Evolutionary conservation across 2,888 invertebrate genomes (phyloP).

Genomic region (Leptarthrus brevirostris): DNA sequence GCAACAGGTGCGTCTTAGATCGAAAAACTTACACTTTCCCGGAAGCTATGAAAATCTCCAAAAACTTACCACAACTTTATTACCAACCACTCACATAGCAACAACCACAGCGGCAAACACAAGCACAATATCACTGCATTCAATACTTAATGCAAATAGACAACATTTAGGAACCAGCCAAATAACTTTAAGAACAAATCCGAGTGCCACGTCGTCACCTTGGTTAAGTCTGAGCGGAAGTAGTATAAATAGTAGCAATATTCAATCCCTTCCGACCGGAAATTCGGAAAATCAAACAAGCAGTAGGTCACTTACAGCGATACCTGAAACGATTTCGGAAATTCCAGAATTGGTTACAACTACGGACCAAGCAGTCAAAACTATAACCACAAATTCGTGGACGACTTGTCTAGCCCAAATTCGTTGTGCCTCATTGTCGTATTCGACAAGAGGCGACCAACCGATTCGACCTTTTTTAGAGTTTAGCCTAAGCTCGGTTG

Average conservation of each 20-base stretch:
- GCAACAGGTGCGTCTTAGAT: conserved; percentile 71
- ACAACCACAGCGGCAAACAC: conserved; percentile 53
- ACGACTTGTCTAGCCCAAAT: conserved; percentile 21
- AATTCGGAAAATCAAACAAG: conserved; percentile 53
- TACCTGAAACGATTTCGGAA: conserved; percentile 62
- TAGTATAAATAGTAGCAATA: conserved; percentile 57
- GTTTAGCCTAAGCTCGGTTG: conserved; percentile 66
- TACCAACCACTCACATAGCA: conserved; percentile 58
- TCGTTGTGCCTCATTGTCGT: not conserved
- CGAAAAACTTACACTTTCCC: conserved; percentile 66
- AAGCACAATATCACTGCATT: conserved; percentile 53
- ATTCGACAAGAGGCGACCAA: not conserved
- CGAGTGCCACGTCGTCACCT: conserved; percentile 55
- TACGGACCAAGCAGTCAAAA: not conserved
- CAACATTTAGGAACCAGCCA: conserved; percentile 37
- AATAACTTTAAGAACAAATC: conserved; percentile 40
- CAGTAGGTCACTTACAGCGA: conserved; percentile 65
- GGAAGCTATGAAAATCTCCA: conserved; percentile 66
- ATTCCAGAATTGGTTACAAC: conserved; percentile 53
- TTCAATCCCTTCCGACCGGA: not conserved
- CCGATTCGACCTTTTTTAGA: conserved; percentile 61
- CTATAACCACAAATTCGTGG: not conserved
- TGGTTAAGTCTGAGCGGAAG: conserved; percentile 62
- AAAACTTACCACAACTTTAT: conserved; percentile 63
- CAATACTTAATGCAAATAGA: conserved; percentile 15